A percentile compares a stretch with the other conserved stretches of the same genome.
phyloP scores from a whole-genome alignment of 2,888 invertebrate genomes.

The Hybos culiciformis region DNA sequence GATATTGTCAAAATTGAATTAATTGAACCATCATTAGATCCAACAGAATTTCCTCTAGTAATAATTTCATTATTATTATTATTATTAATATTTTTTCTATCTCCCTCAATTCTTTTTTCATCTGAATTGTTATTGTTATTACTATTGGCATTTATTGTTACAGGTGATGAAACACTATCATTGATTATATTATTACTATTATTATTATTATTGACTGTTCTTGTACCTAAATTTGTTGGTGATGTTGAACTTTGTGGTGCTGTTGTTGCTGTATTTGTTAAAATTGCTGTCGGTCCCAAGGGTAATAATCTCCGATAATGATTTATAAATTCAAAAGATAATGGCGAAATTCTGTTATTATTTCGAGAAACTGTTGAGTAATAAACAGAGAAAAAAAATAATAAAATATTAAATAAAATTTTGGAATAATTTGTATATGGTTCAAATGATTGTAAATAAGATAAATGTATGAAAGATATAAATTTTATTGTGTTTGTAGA shows the following conservation, averaged over 20 bases:
- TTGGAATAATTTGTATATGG: too few species aligned
- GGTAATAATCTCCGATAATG: constrained; percentile 14
- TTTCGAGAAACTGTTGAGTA: constrained; percentile 10
- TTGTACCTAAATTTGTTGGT: not conserved
- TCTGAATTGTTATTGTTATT: not conserved
- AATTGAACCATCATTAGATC: constrained; percentile 12
- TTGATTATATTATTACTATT: not conserved
- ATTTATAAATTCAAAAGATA: constrained; percentile 14
- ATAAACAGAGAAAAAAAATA: too few species aligned
- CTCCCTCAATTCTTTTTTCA: not conserved
- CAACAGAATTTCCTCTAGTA: constrained; percentile 6
- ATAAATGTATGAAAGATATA: too few species aligned
- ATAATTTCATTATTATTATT: not conserved
- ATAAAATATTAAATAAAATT: too few species aligned
- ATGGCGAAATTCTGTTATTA: constrained; percentile 10
- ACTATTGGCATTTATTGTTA: not conserved
- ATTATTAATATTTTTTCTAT: not conserved
- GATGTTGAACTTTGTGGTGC: not conserved
- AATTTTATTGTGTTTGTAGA: too few species aligned
- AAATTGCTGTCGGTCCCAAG: constrained; percentile 12
- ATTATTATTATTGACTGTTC: not conserved
- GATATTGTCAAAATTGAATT: constrained; percentile 10
- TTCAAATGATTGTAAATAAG: too few species aligned
- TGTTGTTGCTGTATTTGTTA: constrained; percentile 1
- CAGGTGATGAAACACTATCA: not conserved